Base-by-base conservation (phyloP, 1,140 invertebrate species). In the Steinernema feltiae region DNA sequence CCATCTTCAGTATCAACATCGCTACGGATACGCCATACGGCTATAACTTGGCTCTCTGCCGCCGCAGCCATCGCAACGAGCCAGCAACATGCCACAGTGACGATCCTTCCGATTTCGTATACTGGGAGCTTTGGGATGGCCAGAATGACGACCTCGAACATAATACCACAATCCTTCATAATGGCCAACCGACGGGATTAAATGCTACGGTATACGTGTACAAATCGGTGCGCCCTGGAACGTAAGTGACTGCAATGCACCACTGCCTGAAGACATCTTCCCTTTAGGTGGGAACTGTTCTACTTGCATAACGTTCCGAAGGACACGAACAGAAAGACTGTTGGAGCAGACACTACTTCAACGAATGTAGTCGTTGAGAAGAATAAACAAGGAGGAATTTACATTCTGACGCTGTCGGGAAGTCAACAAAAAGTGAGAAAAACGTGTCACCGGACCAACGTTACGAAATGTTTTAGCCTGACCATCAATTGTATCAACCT, bases 401-500 rank as follows among this genome's bases (percentile, higher is more conserved):
- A 76, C 69, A 70, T 69, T n/a, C 3, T 69, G 18, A 41, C 21
- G 2, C n/a, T 79, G 1, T 17, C 53, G 12, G 75, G 69, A 78
- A 32, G 48, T 24, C 69, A 73, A 12, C 69, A 17, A 78, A 78
- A 76, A n/a, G 32, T 75, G 35, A 29, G 48, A 69, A 73, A 30
- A 21, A 1, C 30, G 35, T 21, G 17, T 32, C 35, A 71, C 24
- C 1, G 27, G 17, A 3, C 17, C 1, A 70, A 41, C 31, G n/a
- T 32, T 29, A 30, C 21, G 7, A 12, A 17, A 29, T 46, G 71
- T 72, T 30, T 30, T 73, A 73, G 30, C 53, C 72, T 74, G 3
- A 75, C n/a, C 7, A 0, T 7, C n/a, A 78, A 18, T 17, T 17
- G 2, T 76, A 71, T 17, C 0, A 93, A 92, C 81, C 90, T 88